Base-by-base conservation (phyloP, 2,113 vertebrate species). In the Hydrolagus affinis region DNA sequence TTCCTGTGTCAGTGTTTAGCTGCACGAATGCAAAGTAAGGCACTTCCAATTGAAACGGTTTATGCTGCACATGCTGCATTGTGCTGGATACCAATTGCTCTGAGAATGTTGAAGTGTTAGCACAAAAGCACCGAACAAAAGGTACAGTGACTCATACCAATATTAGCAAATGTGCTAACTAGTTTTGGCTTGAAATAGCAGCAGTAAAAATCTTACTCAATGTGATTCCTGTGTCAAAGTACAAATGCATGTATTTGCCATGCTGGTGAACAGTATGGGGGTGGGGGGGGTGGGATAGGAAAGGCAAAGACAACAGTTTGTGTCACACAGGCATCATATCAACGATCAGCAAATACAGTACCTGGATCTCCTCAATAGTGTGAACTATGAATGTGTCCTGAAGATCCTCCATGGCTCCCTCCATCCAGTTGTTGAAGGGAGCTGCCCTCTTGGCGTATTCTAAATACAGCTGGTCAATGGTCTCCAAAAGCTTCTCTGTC, bases 401-500 rank as follows among this genome's bases (percentile, higher is more conserved):
- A 88, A 99, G 93, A 88, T 99, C 98, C 86, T 99, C 98, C 98
- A 99, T 99, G 80, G 98, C 98, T 11, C 97, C 97, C 89, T 98
- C 98, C 98, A 99, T 99, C 98, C 98, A 99, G 91, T 99, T 99
- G 93, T 99, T 99, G 94, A 99, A 99, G 44, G 98, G 98, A 0
- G 97, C 98, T 0, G 98, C 96, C 91, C 98, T 93, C 91, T 99
- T 99, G 91, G 97, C 97, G 64, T 98, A 99, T 90, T 99, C 97
- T 86, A 99, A 89, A 90, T 99, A 99, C 86, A 99, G 90, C 86
- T 99, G 97, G 90, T 99, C 98, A 66, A 99, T 99, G 70, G 98
- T 99, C 91, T 99, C 98, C 59, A 99, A 92, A 74, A 99, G 91
- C 86, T 99, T 99, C 91, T 98, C 98, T 0, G 97, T 98, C 90